Conservation (phyloP, 2,113 vertebrate species). For the Orycteropus afer region DNA sequence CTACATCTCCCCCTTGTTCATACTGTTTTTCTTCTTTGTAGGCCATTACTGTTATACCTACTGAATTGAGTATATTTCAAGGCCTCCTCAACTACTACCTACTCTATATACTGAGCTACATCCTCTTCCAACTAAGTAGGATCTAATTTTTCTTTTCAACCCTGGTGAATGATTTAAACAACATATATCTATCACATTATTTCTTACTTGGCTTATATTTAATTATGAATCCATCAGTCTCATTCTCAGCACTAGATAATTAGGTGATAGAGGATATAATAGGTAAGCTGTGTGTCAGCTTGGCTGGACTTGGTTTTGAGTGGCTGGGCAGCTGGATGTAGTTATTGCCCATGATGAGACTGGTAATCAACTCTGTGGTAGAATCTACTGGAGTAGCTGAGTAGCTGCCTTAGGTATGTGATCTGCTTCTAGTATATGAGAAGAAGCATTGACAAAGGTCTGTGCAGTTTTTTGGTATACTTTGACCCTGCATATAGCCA, state of each 20-base stretch:
- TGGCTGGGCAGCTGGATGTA: too few species aligned
- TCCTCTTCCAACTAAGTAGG: neutral
- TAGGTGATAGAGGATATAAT: neutral
- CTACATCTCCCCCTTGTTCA: neutral
- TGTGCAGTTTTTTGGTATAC: too few species aligned
- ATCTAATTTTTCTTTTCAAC: neutral
- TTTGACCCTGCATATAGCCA: too few species aligned
- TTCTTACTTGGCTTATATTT: neutral
- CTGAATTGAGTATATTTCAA: neutral
- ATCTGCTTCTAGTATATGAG: too few species aligned
- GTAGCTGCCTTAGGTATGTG: too few species aligned
- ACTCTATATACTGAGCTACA: fast-evolving
- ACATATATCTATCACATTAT: neutral
- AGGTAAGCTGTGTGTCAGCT: too few species aligned
- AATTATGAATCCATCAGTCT: neutral
- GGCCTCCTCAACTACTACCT: neutral
- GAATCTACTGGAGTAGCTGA: too few species aligned
- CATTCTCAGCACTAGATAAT: neutral
- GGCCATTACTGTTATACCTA: neutral
- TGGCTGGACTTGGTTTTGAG: too few species aligned
- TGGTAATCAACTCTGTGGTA: too few species aligned
- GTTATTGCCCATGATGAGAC: too few species aligned
- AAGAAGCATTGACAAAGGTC: too few species aligned
- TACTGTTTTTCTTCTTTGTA: neutral
- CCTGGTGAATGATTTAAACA: neutral